A percentile compares a stretch with the other conserved stretches of the same genome.
Conservation (phyloP, 1,140 invertebrate species). For the Saccostrea echinata region DNA sequence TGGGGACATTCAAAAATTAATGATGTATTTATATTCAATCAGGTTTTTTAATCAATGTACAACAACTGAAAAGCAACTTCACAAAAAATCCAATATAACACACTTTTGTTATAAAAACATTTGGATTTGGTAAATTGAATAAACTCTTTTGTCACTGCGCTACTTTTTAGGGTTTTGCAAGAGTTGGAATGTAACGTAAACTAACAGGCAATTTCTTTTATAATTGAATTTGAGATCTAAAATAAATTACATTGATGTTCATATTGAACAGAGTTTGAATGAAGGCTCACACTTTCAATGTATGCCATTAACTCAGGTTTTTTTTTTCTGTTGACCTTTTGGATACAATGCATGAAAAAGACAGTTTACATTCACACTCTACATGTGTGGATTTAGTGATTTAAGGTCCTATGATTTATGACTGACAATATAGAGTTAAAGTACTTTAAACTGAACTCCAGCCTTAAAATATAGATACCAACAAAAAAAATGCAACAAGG, state of each 20-base stretch:
- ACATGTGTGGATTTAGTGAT: not conserved
- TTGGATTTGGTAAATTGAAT: slow-evolving; percentile 26
- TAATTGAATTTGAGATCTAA: slow-evolving; percentile 18
- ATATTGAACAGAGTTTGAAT: slow-evolving; percentile 10
- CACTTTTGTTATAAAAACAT: slow-evolving; percentile 39
- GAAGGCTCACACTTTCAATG: not conserved
- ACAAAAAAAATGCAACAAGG: no score
- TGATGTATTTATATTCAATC: slow-evolving; percentile 38
- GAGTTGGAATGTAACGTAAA: slow-evolving; percentile 2
- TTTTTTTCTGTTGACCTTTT: slow-evolving; percentile 18
- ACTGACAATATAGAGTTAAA: not conserved
- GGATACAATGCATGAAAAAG: slow-evolving; percentile 24
- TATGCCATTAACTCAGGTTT: slow-evolving; percentile 2
- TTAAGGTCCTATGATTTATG: not conserved
- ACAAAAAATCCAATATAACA: slow-evolving; percentile 30
- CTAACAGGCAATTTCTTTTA: slow-evolving; percentile 24
- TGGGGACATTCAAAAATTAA: slow-evolving; percentile 29
- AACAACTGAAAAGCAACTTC: slow-evolving; percentile 16
- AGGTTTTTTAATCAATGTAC: slow-evolving; percentile 33
- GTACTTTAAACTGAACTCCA: not conserved
- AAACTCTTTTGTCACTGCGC: not conserved
- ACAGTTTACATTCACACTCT: not conserved
- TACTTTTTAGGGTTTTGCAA: slow-evolving; percentile 32
- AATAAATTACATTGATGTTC: slow-evolving; percentile 29
- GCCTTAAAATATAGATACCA: not conserved